Evolutionary conservation across 2,113 vertebrate species (phyloP).

Genomic region (Cyphomyrus discorhynchus): DNA sequence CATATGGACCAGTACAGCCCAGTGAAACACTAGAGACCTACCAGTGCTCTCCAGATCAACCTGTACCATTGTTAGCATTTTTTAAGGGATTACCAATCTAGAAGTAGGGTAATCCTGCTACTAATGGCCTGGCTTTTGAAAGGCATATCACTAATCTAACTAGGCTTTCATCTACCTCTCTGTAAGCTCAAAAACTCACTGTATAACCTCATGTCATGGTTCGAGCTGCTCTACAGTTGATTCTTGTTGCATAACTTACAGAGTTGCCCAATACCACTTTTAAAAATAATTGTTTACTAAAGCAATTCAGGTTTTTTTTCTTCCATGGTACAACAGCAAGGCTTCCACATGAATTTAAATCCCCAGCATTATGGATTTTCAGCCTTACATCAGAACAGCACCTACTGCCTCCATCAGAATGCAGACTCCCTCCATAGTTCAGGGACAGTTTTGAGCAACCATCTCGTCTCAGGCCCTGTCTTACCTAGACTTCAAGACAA

Average conservation of each 20-base stretch:
- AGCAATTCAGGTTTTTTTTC: neutral
- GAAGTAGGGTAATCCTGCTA: too few species aligned
- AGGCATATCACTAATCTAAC: neutral
- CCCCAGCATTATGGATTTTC: neutral
- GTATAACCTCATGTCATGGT: neutral
- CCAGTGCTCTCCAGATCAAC: neutral
- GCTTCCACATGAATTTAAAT: neutral
- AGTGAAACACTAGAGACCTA: neutral
- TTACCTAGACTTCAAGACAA: neutral
- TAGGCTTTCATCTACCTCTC: neutral
- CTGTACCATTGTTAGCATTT: neutral
- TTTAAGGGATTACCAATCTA: neutral
- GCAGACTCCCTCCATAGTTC: neutral
- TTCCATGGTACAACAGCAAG: neutral
- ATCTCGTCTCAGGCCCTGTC: neutral
- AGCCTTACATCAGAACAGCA: neutral
- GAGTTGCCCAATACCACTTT: neutral
- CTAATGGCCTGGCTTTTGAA: neutral
- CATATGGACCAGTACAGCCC: neutral
- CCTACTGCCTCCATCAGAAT: neutral
- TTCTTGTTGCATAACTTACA: neutral
- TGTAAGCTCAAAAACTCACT: neutral
- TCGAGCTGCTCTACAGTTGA: neutral
- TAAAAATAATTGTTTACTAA: neutral
- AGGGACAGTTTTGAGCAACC: neutral